phyloP scores from a whole-genome alignment of 2,888 invertebrate species.

The Axea sp. region DNA sequence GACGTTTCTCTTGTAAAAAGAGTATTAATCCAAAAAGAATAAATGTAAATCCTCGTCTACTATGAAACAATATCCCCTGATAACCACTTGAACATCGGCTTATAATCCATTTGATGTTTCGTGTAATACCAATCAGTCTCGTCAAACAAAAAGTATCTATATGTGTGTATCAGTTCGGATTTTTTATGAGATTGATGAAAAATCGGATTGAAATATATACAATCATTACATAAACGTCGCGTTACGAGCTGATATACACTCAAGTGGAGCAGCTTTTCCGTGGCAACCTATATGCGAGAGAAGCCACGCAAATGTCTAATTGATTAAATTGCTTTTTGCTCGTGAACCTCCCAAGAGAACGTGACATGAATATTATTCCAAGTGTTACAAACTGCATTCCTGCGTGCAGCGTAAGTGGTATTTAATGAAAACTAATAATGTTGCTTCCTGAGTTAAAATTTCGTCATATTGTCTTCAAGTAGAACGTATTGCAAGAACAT shows the following conservation, averaged over 20 bases:
- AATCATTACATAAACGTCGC: constrained; percentile 22
- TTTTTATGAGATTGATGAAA: constrained; percentile 36
- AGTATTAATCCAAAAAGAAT: too few species aligned
- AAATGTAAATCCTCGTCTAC: too few species aligned
- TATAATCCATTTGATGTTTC: constrained; percentile 1
- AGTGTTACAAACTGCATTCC: constrained; percentile 53
- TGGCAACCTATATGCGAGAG: constrained; percentile 37
- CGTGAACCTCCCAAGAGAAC: constrained; percentile 52
- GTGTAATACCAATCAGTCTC: not conserved
- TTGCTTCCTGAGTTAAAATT: constrained; percentile 37
- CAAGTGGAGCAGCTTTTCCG: constrained; percentile 54
- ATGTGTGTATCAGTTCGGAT: constrained; percentile 2
- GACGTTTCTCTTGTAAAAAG: too few species aligned
- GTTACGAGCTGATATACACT: constrained; percentile 22
- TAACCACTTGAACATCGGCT: too few species aligned
- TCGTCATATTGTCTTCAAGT: constrained; percentile 15
- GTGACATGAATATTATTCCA: constrained; percentile 56
- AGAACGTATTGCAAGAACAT: constrained; percentile 23
- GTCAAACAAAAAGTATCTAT: constrained; percentile 12
- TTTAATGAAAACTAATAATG: constrained; percentile 60
- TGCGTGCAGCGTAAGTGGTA: constrained; percentile 53
- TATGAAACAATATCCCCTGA: too few species aligned
- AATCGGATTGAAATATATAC: constrained; percentile 35
- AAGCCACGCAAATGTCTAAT: constrained; percentile 65
- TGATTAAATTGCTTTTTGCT: constrained; percentile 70